phyloP scores from a whole-genome alignment of 2,888 invertebrate species.

The Ferdinandea cuprea region DNA sequence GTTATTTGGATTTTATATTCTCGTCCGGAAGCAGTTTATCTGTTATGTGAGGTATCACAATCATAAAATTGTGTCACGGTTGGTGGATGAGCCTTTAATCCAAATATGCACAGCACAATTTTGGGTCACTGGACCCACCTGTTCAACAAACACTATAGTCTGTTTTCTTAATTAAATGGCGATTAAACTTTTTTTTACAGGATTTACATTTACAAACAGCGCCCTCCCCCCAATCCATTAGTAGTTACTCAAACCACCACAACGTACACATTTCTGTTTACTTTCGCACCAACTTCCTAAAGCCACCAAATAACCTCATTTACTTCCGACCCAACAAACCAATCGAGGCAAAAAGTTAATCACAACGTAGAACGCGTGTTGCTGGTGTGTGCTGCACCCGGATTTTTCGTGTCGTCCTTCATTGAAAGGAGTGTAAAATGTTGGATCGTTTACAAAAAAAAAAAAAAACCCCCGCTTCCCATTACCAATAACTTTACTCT shows the following conservation, averaged over 20 bases:
- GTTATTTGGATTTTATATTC: background rate
- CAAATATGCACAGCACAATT: too few species aligned
- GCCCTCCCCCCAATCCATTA: background rate
- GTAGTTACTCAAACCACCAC: background rate
- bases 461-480: slow-evolving; percentile 4
- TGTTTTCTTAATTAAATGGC: background rate
- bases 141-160: too few species aligned
- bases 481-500: slow-evolving; percentile 5
- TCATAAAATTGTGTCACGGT: too few species aligned
- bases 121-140: too few species aligned
- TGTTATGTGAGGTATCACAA: too few species aligned
- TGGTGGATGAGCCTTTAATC: too few species aligned
- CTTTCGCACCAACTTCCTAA: slow-evolving; percentile 11
- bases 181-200: background rate
- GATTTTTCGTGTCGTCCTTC: slow-evolving; percentile 27
- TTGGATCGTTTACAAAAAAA: slow-evolving; percentile 3
- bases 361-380: slow-evolving; percentile 25
- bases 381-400: slow-evolving; percentile 8
- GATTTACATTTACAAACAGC: too few species aligned
- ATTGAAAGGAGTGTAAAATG: background rate
- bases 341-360: slow-evolving; percentile 40
- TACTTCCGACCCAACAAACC: slow-evolving; percentile 11
- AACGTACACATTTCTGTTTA: background rate
- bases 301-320: slow-evolving; percentile 20
- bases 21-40: too few species aligned